These are phyloP conservation scores for Aphidoletes aphidimyza DNA, from an alignment of 2,888 invertebrate species.

Conservation along the genomic window DNA sequence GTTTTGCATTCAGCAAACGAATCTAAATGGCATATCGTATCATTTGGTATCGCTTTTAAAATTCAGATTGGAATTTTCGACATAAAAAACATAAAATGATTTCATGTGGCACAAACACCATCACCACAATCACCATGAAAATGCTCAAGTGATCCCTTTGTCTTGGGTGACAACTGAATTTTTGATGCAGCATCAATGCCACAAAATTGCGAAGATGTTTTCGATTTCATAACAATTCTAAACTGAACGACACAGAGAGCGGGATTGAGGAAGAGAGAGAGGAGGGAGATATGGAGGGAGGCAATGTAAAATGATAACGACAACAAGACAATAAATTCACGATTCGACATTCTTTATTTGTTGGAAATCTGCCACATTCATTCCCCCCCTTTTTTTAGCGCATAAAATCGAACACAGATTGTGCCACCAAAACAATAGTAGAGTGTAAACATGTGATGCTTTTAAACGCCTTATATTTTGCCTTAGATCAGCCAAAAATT, in stretches of 20 bases:
- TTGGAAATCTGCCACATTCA: not conserved
- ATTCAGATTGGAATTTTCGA: not conserved
- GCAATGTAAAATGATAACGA: slow-evolving; percentile 22
- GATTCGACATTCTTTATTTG: not conserved
- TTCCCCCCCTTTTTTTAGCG: not conserved
- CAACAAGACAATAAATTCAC: slow-evolving; percentile 16
- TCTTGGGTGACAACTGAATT: not conserved
- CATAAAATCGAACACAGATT: not conserved
- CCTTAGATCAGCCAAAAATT: not conserved
- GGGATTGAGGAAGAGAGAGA: no score
- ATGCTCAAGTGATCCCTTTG: not conserved
- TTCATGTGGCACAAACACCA: slow-evolving; percentile 42
- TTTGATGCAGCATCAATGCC: not conserved
- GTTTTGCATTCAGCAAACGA: not conserved
- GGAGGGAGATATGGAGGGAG: no score
- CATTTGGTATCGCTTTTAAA: not conserved
- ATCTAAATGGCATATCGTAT: not conserved
- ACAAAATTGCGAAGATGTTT: not conserved
- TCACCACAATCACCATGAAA: not conserved
- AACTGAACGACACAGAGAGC: no score
- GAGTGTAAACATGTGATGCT: slow-evolving; percentile 22
- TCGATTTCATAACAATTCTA: not conserved
- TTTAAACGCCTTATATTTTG: not conserved
- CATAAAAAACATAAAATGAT: slow-evolving; percentile 38
- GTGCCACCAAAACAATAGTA: no score